These are phyloP conservation scores for Ceratina australensis DNA, from an alignment of 1,140 invertebrate species.

Conservation along the genomic window DNA sequence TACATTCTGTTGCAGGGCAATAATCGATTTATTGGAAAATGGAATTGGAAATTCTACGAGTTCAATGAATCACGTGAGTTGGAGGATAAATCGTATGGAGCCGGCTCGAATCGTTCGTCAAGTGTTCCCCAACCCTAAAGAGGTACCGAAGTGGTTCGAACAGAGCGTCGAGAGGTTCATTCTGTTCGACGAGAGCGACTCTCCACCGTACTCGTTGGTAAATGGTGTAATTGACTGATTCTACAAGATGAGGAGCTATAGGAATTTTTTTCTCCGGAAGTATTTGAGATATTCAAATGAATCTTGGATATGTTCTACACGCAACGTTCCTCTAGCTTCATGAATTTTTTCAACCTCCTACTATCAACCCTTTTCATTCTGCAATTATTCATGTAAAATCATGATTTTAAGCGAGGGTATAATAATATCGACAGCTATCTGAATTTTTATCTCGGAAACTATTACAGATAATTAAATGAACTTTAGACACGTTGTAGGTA, in stretches of 20 bases:
- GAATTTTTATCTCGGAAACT: too few relatives aligned
- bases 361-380: too few relatives aligned
- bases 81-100: conserved; percentile 87
- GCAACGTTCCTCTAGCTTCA: too few relatives aligned
- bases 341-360: too few relatives aligned
- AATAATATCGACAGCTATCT: too few relatives aligned
- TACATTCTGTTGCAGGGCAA: conserved; percentile 63
- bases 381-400: neutral
- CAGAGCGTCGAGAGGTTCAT: conserved; percentile 87
- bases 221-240: conserved; percentile 36
- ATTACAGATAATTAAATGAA: too few relatives aligned
- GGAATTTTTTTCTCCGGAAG: too few relatives aligned
- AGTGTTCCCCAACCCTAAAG: conserved; percentile 83
- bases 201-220: conserved; percentile 82
- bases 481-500: too few relatives aligned
- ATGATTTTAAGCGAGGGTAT: too few relatives aligned
- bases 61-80: conserved; percentile 73
- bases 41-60: conserved; percentile 63
- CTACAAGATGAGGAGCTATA: too few relatives aligned
- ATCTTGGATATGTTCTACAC: too few relatives aligned
- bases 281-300: too few relatives aligned
- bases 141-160: conserved; percentile 82
- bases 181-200: conserved; percentile 84
- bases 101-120: conserved; percentile 83
- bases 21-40: conserved; percentile 67